Base-by-base conservation (phyloP, 92 coral and sea anemone species). In the Phenganax subtilis region DNA sequence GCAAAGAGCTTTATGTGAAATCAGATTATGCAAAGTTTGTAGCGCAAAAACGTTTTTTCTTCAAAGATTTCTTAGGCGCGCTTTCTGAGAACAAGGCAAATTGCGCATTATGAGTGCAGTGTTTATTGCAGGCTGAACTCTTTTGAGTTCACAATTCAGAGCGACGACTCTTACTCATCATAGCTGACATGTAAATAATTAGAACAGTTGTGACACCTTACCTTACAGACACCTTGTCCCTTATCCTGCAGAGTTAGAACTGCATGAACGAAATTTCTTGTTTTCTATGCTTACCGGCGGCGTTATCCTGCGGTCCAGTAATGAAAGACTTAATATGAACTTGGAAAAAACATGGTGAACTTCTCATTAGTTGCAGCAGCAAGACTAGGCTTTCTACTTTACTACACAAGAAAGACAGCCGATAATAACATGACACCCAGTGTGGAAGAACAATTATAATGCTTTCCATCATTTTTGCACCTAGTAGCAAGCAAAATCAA, bases 191-290 rank as follows among this genome's bases (percentile, higher is more conserved):
- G 44, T 63, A 8, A 79, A 64, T 79, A 79, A 79, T 79, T 62
- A 62, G 53, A 28, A 62, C 44, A 52, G 51, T 59, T 27, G 62
- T 12, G 31, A 65, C 83, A 79, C 69, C 83, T 79, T 79, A 61
- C 57, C 56, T 79, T 79, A 10, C 51, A 54, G 83, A 79, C 83
- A 63, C 44, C 83, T 79, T 79, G 83, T 79, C 83, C 83, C 68
- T 79, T 79, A 62, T 7, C 83, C 83, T 64, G 74, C 83, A 47
- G 83, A 30, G 83, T 37, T 37, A 2, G 9, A 65, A 30, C 69
- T 31, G 11, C 83, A 67, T 30, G 55, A 77, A 77, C 9, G 71
- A 68, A 68, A 68, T 68, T 53, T 68, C 73, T 57, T 52, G 15
- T 76, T 76, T 76, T 76, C 62, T 52, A 54, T 30, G 55, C 81